Evolutionary conservation across 2,888 invertebrate species (phyloP).

Genomic region (Cyclophora albipunctata): DNA sequence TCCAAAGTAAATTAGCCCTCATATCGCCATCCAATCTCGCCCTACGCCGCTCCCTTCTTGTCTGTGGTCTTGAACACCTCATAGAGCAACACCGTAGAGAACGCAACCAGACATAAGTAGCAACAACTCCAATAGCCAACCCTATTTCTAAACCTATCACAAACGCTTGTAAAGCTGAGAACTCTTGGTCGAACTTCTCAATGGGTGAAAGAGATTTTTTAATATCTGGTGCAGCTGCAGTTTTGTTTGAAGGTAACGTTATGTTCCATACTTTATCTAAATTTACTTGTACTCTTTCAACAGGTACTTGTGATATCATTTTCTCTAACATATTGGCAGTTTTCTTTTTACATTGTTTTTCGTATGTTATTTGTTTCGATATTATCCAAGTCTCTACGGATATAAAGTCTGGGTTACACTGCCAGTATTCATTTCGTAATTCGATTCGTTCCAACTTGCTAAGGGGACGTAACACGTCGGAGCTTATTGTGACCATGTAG

Average conservation of each 20-base stretch:
- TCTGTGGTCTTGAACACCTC: constrained; percentile 33
- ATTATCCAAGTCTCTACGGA: constrained; percentile 58
- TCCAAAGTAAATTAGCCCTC: constrained; percentile 59
- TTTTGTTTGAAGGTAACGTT: constrained; percentile 30
- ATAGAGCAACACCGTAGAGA: constrained; percentile 48
- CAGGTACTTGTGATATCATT: constrained; percentile 65
- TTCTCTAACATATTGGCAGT: constrained; percentile 72
- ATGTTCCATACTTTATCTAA: constrained; percentile 59
- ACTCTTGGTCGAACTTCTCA: constrained; percentile 57
- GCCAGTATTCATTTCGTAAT: constrained; percentile 73
- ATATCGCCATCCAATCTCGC: constrained; percentile 47
- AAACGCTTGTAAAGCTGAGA: constrained; percentile 61
- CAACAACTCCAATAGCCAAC: constrained; percentile 56
- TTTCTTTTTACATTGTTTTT: constrained; percentile 59
- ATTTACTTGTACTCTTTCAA: constrained; percentile 51
- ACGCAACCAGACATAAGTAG: constrained; percentile 61
- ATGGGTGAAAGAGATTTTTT: constrained; percentile 42
- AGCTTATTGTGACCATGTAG: constrained; percentile 69
- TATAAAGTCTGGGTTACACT: constrained; percentile 66
- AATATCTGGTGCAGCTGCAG: constrained; percentile 20
- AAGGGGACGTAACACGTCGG: constrained; percentile 63
- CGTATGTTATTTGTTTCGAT: constrained; percentile 52
- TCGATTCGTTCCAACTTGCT: constrained; percentile 66
- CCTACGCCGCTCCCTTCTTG: constrained; percentile 35
- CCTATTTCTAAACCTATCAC: constrained; percentile 62